Conservation (phyloP, 2,797 vertebrate genomes). For the Dicrostonyx torquatus region DNA sequence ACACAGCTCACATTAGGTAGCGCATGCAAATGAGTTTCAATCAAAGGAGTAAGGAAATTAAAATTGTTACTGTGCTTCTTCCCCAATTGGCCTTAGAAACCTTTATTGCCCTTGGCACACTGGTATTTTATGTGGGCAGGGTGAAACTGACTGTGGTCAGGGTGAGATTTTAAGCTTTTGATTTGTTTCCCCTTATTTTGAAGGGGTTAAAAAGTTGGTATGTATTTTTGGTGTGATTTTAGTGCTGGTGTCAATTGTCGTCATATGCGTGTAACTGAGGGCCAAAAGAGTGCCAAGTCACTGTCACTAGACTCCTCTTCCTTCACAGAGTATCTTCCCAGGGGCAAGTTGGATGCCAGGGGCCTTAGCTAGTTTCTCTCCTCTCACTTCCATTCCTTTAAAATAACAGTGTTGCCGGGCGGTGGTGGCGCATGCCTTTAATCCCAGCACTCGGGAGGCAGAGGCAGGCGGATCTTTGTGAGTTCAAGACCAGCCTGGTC, state of each 20-base stretch:
- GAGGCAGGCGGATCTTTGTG: too few species aligned
- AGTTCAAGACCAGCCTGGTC: too few species aligned
- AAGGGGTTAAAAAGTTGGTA: conserved; percentile 76
- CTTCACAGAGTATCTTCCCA: background rate
- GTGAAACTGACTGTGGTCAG: conserved; percentile 80
- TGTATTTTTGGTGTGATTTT: conserved; percentile 73
- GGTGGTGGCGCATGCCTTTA: too few species aligned
- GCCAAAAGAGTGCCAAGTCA: conserved; percentile 60
- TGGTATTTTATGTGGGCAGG: conserved; percentile 82
- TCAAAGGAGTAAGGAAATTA: conserved; percentile 71
- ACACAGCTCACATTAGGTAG: conserved; percentile 67
- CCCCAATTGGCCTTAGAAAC: conserved; percentile 37
- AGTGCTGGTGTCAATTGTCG: conserved; percentile 71
- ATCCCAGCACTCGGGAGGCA: too few species aligned
- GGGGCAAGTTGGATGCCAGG: background rate
- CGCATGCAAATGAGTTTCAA: conserved; percentile 71
- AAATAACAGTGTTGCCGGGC: background rate
- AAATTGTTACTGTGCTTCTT: background rate
- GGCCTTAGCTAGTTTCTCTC: background rate
- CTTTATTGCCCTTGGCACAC: conserved; percentile 69
- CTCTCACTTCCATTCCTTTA: background rate
- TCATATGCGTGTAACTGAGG: background rate
- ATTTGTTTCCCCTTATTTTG: conserved; percentile 77
- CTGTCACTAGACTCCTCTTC: background rate
- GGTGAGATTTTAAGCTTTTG: conserved; percentile 81